Conservation (phyloP, 2,113 vertebrate genomes). For the Laticauda laticaudata region DNA sequence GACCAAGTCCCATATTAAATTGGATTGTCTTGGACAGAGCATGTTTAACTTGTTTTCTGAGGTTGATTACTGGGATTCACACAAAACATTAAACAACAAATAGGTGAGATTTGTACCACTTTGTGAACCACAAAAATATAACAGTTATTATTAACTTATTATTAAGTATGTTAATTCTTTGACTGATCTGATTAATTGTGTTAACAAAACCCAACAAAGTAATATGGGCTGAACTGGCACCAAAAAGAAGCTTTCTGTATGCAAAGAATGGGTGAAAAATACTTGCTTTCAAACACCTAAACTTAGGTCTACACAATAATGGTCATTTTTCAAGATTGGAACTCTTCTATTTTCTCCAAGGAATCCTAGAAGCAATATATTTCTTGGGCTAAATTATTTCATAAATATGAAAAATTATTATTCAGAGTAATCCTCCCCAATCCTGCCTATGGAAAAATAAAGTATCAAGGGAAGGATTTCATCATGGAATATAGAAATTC, state of each 20-base stretch:
- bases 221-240: not conserved
- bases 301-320: not conserved
- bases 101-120: not conserved
- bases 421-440: not conserved
- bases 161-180: not conserved
- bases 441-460: not conserved
- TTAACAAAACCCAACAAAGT: not conserved
- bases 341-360: not conserved
- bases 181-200: not conserved
- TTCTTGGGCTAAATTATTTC: not conserved
- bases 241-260: not conserved
- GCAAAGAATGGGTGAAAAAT: not conserved
- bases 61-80: not conserved
- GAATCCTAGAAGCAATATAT: not conserved
- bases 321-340: not conserved
- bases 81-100: not conserved
- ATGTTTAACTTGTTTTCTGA: not conserved
- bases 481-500: too few species aligned
- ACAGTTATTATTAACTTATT: not conserved
- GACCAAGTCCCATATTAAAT: not conserved
- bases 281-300: not conserved
- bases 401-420: not conserved
- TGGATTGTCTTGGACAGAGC: not conserved
- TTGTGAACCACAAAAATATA: not conserved
- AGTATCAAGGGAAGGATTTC: not conserved